Percentiles rank a stretch among this genome's conserved stretches.
phyloP scores from a whole-genome alignment of 2,113 vertebrate genomes.

The Emydocephalus ijimae region DNA sequence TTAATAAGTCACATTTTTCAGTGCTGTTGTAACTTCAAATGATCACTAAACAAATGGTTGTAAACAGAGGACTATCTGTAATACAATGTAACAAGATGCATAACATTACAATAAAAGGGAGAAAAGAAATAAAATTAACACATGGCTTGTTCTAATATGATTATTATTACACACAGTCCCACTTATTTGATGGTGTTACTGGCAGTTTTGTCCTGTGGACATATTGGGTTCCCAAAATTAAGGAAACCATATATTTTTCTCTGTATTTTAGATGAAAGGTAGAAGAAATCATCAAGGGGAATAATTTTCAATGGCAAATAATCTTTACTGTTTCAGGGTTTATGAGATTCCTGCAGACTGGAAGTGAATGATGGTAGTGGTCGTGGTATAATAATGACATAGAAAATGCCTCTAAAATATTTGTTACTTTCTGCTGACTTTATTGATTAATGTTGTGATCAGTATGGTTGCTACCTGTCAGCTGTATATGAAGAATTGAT shows the following conservation, averaged over 20 bases:
- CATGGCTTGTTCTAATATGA: not conserved
- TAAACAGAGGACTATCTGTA: too few relatives aligned
- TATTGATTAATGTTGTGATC: not conserved
- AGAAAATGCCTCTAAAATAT: not conserved
- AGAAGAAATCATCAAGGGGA: not conserved
- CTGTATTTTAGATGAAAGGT: too few relatives aligned
- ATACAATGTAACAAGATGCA: not conserved
- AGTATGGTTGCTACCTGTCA: not conserved
- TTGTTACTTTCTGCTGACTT: not conserved
- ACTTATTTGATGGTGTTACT: not conserved
- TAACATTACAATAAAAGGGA: not conserved
- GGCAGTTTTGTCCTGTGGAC: not conserved
- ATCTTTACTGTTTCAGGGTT: not conserved
- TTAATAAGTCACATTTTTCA: not conserved
- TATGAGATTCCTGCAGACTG: not conserved
- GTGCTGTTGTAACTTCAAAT: not conserved
- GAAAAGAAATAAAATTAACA: not conserved
- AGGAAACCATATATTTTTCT: not conserved
- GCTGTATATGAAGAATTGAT: not conserved
- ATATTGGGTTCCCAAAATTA: not conserved
- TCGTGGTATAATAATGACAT: not conserved
- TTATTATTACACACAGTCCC: not conserved
- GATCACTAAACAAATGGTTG: not conserved
- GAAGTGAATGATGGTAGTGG: not conserved
- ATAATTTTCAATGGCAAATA: not conserved